Base-by-base conservation (phyloP, 2,888 invertebrate genomes). In the Spilarctia lutea region DNA sequence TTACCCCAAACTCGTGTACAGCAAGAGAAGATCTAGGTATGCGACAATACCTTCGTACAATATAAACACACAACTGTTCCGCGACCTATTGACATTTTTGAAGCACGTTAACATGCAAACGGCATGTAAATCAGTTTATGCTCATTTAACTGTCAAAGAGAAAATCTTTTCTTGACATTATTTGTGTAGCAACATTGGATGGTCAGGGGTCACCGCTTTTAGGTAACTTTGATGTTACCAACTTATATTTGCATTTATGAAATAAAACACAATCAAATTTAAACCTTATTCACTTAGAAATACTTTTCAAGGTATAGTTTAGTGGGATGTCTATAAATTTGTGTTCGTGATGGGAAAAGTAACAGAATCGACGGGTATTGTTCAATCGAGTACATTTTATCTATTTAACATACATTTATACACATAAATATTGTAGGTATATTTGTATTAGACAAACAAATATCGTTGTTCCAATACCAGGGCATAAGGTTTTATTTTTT, bases 71-170 rank as follows among this genome's bases (percentile, higher is more conserved):
- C 76, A 56, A 73, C 68, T 63, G 35, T 76, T 63, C 71, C 27
- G 73, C 84, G 87, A 88, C 83, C 89, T 85, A 79, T 79, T 86
- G 87, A 85, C 87, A 80, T 82, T 76, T 78, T 69, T 72, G 74
- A 85, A 80, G 79, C 75, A 85, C 82, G 81, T 86, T 84, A 87
- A 87, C 85, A 89, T 87, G 85, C 85, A 86, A 87, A 86, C 87
- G 75, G 87, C 85, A 88, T 89, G 87, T 89, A 88, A 89, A 90
- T 89, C 89, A 88, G 90, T 90, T 83, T 89, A 88, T 77, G 78
- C 75, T 83, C 86, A 85, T 87, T 84, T 86, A 81, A 85, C 87
- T 88, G 87, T 87, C 87, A 83, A 82, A 87, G 85, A 87, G 85
- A 87, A 86, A 87, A 87, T 87, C 83, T 87, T 88, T 90, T 86